Evolutionary conservation across 30 jellyfish, hydroid and myxozoan genomes (phyloP).

Genomic region (Aurelia coerulea): DNA sequence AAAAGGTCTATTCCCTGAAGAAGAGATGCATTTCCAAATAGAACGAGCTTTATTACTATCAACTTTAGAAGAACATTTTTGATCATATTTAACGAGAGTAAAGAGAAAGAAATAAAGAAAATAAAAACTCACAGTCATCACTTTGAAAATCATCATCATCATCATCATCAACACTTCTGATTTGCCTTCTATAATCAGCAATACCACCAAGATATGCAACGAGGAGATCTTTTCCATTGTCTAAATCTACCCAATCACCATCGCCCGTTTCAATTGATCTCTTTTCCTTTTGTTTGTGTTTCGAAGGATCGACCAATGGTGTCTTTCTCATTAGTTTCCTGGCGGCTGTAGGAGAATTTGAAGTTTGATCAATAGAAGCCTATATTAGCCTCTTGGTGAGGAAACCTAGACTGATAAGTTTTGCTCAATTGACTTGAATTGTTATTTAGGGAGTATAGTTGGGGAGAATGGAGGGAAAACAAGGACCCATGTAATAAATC

Average conservation of each 20-base stretch:
- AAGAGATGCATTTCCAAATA: too few species aligned
- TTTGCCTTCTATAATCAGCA: constrained; percentile 88
- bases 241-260: constrained; percentile 83
- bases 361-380: too few species aligned
- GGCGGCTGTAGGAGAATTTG: constrained; percentile 66
- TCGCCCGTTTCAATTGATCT: constrained; percentile 89
- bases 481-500: too few species aligned
- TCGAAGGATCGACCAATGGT: constrained; percentile 54
- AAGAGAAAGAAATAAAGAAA: background rate
- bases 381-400: too few species aligned
- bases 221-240: constrained; percentile 90
- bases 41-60: too few species aligned
- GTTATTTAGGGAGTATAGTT: too few species aligned
- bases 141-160: constrained; percentile 82
- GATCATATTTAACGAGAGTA: too few species aligned
- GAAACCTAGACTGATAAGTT: too few species aligned
- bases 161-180: constrained; percentile 92
- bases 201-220: constrained; percentile 89
- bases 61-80: too few species aligned
- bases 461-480: too few species aligned
- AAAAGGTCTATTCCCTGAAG: too few species aligned
- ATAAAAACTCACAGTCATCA: constrained; percentile 44
- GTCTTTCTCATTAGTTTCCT: constrained; percentile 76
- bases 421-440: too few species aligned
- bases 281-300: constrained; percentile 84